phyloP scores from a whole-genome alignment of 1,140 invertebrate genomes.

The Hycleus cichorii region DNA sequence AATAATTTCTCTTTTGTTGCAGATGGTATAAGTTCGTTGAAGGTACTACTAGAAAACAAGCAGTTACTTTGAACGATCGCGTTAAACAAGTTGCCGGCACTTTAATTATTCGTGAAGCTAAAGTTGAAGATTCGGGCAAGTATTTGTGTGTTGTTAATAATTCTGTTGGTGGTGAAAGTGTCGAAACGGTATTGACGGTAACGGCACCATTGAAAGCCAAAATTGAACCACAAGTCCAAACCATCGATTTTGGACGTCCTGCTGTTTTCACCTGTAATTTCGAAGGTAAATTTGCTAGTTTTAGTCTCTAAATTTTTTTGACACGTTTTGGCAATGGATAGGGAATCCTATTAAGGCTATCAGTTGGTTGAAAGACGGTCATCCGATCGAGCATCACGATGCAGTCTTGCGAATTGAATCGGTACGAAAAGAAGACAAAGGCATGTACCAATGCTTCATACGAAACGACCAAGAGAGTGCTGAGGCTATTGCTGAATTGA shows the following conservation, averaged over 20 bases:
- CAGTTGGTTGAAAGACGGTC: slow-evolving; percentile 89
- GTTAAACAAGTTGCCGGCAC: slow-evolving; percentile 92
- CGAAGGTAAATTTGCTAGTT: slow-evolving; percentile 58
- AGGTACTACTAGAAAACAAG: slow-evolving; percentile 72
- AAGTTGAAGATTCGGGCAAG: slow-evolving; percentile 87
- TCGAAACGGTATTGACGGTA: slow-evolving; percentile 86
- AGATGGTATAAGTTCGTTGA: slow-evolving; percentile 94
- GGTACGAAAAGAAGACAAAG: slow-evolving; percentile 90
- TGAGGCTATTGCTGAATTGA: slow-evolving; percentile 84
- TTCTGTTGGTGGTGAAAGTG: slow-evolving; percentile 84
- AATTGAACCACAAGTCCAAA: slow-evolving; percentile 84
- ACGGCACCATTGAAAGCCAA: slow-evolving; percentile 80
- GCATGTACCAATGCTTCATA: slow-evolving; percentile 97
- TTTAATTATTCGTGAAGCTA: slow-evolving; percentile 82
- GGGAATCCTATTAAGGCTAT: slow-evolving; percentile 53
- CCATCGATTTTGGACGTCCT: slow-evolving; percentile 85
- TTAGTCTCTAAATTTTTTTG: neutral
- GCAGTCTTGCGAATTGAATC: slow-evolving; percentile 75
- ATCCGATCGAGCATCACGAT: slow-evolving; percentile 70
- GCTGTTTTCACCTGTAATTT: slow-evolving; percentile 85
- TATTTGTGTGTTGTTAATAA: slow-evolving; percentile 93
- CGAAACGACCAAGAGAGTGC: slow-evolving; percentile 90
- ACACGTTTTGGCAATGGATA: slow-evolving; percentile 3
- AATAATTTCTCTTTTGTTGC: slow-evolving; percentile 35
- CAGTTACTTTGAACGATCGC: slow-evolving; percentile 75